These are phyloP conservation scores for Dasypogon diadema DNA, from an alignment of 2,888 invertebrate species.

Conservation along the genomic window DNA sequence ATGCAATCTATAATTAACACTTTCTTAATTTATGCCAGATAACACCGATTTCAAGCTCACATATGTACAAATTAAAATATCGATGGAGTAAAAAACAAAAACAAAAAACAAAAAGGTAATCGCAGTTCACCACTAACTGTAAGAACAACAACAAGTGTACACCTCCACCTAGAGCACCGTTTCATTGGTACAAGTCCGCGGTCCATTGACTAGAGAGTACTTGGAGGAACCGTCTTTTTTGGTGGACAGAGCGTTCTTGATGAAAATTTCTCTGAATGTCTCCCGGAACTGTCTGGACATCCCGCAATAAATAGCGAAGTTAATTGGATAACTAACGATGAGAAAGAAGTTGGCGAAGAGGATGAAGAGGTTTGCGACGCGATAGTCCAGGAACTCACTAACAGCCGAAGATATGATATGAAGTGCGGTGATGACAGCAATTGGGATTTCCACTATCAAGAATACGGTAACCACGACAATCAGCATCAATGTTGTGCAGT, in stretches of 20 bases:
- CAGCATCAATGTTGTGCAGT: slow-evolving; percentile 88
- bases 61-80: slow-evolving; percentile 15
- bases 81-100: background rate
- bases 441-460: slow-evolving; percentile 84
- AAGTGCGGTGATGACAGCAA: slow-evolving; percentile 84
- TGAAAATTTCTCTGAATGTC: slow-evolving; percentile 88
- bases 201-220: slow-evolving; percentile 85
- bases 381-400: slow-evolving; percentile 80
- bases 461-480: slow-evolving; percentile 90
- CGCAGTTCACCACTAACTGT: background rate
- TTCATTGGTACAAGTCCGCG: slow-evolving; percentile 86
- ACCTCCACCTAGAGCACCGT: slow-evolving; percentile 72
- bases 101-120: background rate
- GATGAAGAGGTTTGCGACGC: slow-evolving; percentile 82
- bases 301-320: slow-evolving; percentile 95
- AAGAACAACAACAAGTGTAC: slow-evolving; percentile 27
- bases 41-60: slow-evolving; percentile 22
- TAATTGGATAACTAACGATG: slow-evolving; percentile 90
- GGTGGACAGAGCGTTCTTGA: slow-evolving; percentile 70
- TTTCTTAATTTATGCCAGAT: slow-evolving; percentile 10
- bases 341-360: slow-evolving; percentile 92
- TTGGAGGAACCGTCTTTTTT: slow-evolving; percentile 79
- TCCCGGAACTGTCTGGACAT: slow-evolving; percentile 96
- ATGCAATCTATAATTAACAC: background rate
- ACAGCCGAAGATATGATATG: slow-evolving; percentile 84